These are phyloP conservation scores for Papilio elwesi DNA, from an alignment of 2,888 invertebrate genomes.

Conservation along the genomic window DNA sequence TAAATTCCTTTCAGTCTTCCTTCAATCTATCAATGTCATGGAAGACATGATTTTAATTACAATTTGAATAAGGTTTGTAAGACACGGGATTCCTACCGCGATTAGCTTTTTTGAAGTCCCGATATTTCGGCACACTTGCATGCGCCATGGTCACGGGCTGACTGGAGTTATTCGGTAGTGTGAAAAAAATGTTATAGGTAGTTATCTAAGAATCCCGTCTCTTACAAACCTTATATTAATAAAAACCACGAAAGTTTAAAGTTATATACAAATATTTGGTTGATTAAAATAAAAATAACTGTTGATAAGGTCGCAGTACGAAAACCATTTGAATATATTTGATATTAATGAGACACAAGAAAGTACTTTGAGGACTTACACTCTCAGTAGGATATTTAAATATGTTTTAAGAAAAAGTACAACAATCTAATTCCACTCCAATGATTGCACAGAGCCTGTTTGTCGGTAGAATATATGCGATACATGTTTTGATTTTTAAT, in stretches of 20 bases:
- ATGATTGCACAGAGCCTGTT: background rate
- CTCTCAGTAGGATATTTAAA: background rate
- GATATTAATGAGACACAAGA: background rate
- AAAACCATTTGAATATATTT: background rate
- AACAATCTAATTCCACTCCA: background rate
- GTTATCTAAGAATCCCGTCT: no score
- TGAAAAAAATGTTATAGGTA: no score
- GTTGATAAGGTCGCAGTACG: background rate
- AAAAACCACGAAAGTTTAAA: no score
- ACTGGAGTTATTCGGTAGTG: no score
- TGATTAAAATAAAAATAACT: background rate
- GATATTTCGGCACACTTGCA: no score
- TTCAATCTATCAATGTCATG: conserved; percentile 13
- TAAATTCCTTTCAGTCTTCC: conserved; percentile 6
- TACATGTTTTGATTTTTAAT: conserved; percentile 24
- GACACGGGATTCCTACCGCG: no score
- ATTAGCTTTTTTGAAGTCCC: no score
- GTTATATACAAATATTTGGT: background rate
- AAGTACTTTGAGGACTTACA: background rate
- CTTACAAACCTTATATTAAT: no score
- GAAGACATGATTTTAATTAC: conserved; percentile 3
- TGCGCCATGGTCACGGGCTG: no score
- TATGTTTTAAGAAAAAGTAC: background rate
- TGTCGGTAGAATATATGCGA: background rate
- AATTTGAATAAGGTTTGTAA: no score